Base-by-base conservation (phyloP, 2,113 vertebrate species). In the Sceloporus tristichus region DNA sequence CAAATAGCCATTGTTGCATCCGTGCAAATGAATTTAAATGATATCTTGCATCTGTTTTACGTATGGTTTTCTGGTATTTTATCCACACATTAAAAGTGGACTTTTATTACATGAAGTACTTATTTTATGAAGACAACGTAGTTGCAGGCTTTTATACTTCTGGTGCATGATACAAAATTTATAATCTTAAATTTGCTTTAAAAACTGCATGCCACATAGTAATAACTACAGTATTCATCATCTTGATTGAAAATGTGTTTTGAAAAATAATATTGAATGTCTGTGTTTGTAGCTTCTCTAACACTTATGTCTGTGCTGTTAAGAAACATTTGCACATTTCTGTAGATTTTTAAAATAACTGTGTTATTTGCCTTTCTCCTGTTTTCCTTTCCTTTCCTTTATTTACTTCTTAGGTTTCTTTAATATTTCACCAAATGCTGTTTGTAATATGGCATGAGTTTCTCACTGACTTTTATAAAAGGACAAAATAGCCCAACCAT, bases 401-500 rank as follows among this genome's bases (percentile, higher is more conserved):
- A 19, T 34, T 54, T 76, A 29, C 21, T 77, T 78, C 56, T 38
- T 40, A 19, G 8, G 80, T 68, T 76, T 76, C 21, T 68, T 71
- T 76, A 62, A 53, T 88, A 65, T 42, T 10, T 71, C 34, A 70
- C n/a, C 70, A 3, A 59, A 56, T 29, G 75, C 77, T 78, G 1
- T 87, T 56, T 73, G 53, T 59, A 80, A 59, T 1, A 34, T 80
- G 53, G 71, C 48, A 81, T 8, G 34, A n/a, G 68, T 1, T 23
- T 59, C 25, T 59, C 40, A 74, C 74, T 81, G 73, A 87, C n/a
- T 81, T 81, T 87, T 59, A 74, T 66, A 87, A 85, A 53, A 19
- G 7, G 66, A 73, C 29, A 59, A 34, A 73, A 81, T 48, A 85
- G 70, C 3, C 42, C n/a, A 56, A 70, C 48, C 27, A 21, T 54